Evolutionary conservation across 2,113 vertebrate genomes (phyloP), one percentile per base, ranked within the genome.

Genomic region (Sapayoa aenigma): DNA sequence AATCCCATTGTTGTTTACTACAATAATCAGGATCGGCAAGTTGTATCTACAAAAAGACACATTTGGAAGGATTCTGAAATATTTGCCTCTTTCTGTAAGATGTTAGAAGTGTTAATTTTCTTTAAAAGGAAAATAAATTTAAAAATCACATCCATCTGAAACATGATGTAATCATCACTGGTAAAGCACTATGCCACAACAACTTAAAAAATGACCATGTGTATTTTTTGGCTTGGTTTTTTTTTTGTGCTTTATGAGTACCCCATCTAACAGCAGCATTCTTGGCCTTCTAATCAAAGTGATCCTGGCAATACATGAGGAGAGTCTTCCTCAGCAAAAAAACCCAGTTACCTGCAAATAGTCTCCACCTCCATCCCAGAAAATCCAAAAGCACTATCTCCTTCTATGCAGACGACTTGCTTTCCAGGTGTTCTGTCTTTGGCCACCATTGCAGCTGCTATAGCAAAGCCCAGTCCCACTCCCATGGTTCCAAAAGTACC

Each of bases 401-500:
- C 99, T 81, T 99, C 99, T 89, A 99, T 96, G 75, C 99, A 99
- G 94, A 99, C 65, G 8, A 99, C 97, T 74, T 97, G 96, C 39
- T 97, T 97, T 24, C 96, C 92, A 5, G 97, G 97, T 20, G 79
- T 95, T 89, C 30, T 91, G 50, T 98, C 97, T 93, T 94, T 98
- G 93, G 99, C 97, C 41, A 99, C 89, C 59, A 98, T 7, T 16
- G 99, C 99, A 88, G 99, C 99, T 58, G 99, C 99, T 74, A 99
- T 98, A 52, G 99, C 99, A 97, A 99, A 99, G 56, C 99, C 99
- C 47, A 99, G 98, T 7, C 99, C 99, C 0, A 99, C 98, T 86
- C 99, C 99, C 99, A 99, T 99, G 2, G 99, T 99, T 80, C 99
- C 99, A 85, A 99, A 99, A 14, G 99, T 99, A 31, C 99, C 99